phyloP scores from a whole-genome alignment of 2,113 vertebrate species.

The Columba livia region DNA sequence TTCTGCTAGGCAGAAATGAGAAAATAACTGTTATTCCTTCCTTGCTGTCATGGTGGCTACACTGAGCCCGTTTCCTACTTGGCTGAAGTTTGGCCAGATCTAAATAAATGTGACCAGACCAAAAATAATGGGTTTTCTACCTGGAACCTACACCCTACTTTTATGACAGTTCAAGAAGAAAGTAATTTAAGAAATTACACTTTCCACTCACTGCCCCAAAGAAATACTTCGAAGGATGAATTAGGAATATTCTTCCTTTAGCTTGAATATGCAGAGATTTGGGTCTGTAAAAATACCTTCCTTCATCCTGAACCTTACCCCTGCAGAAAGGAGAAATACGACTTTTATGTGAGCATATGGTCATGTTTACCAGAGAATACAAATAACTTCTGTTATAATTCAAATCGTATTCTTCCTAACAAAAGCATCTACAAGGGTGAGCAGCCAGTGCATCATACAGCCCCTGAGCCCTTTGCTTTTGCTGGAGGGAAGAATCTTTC shows the following conservation, averaged over 20 bases:
- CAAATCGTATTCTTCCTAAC: neutral
- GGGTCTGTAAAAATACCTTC: neutral
- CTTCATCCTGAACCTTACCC: neutral
- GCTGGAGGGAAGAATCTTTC: neutral
- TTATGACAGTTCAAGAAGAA: neutral
- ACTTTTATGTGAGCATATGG: neutral
- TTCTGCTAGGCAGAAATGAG: slow-evolving; percentile 30
- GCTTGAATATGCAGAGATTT: neutral
- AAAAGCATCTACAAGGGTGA: neutral
- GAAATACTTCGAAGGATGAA: neutral
- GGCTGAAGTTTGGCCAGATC: neutral
- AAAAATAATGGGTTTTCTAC: slow-evolving; percentile 17
- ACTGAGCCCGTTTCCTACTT: neutral
- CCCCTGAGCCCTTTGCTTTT: neutral
- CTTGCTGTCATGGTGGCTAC: neutral
- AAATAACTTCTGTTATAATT: neutral
- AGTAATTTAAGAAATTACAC: neutral
- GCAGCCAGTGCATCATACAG: neutral
- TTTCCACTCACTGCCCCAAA: slow-evolving; percentile 14
- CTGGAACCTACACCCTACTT: neutral
- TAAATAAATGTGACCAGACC: neutral
- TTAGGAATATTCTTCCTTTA: neutral
- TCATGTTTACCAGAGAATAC: neutral
- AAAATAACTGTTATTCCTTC: slow-evolving; percentile 42
- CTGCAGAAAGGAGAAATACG: neutral